Conservation (phyloP, 2,797 vertebrate genomes). For the Aselliscus stoliczkanus region DNA sequence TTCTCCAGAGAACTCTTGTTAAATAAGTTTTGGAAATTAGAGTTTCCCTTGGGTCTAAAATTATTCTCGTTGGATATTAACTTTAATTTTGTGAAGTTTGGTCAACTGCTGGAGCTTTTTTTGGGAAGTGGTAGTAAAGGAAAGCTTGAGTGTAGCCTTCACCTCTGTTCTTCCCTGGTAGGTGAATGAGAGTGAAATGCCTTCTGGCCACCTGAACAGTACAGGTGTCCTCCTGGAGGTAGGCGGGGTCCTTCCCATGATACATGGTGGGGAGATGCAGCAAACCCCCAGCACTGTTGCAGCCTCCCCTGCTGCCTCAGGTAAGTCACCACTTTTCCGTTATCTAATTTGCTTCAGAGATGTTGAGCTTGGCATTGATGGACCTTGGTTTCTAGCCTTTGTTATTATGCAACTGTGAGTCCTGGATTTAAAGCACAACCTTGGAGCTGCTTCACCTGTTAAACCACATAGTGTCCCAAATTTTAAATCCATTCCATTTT, state of each 20-base stretch:
- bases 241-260: conserved; percentile 86
- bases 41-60: conserved; percentile 49
- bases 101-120: conserved; percentile 19
- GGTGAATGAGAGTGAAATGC: conserved; percentile 90
- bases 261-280: conserved; percentile 89
- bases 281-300: conserved; percentile 85
- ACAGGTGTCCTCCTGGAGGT: conserved; percentile 87
- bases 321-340: conserved; percentile 78
- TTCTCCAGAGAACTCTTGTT: conserved; percentile 60
- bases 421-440: not conserved
- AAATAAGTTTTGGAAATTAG: conserved; percentile 53
- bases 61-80: conserved; percentile 57
- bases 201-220: conserved; percentile 85
- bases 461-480: not conserved
- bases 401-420: not conserved
- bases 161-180: conserved; percentile 81
- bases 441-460: not conserved
- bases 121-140: conserved; percentile 61
- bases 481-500: conserved; percentile 30
- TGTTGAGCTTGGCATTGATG: not conserved
- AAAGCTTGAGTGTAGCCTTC: conserved; percentile 73
- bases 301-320: conserved; percentile 92
- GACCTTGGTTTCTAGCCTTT: conserved; percentile 8
- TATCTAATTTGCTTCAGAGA: conserved; percentile 5
- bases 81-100: conserved; percentile 55